These are phyloP conservation scores for Coelogynopora nodosa DNA, from an alignment of 2,888 invertebrate species.

Conservation along the genomic window DNA sequence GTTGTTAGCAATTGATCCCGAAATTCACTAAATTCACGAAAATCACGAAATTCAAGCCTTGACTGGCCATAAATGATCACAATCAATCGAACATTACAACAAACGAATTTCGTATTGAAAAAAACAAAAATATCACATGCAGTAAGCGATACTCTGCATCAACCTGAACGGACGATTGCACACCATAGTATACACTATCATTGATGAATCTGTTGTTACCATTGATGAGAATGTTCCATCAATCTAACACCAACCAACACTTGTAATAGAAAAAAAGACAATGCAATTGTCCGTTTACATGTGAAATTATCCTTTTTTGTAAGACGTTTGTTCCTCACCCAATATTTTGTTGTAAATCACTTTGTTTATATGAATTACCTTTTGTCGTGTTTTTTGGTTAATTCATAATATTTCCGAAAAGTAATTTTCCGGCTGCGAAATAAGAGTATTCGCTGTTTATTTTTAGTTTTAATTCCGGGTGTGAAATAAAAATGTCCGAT, in stretches of 20 bases:
- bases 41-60: too few relatives aligned
- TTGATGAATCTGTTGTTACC: too few relatives aligned
- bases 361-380: too few relatives aligned
- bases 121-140: too few relatives aligned
- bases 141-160: too few relatives aligned
- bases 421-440: not conserved
- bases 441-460: not conserved
- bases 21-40: too few relatives aligned
- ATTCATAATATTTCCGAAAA: not conserved
- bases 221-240: not conserved
- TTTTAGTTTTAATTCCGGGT: not conserved
- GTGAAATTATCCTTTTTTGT: not conserved
- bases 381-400: not conserved
- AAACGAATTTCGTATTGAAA: too few relatives aligned
- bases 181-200: too few relatives aligned
- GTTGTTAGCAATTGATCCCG: too few relatives aligned
- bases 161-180: too few relatives aligned
- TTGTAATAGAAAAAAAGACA: not conserved
- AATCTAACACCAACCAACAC: not conserved
- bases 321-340: not conserved
- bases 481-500: not conserved
- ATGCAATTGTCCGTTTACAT: not conserved
- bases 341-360: not conserved
- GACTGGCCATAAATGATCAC: too few relatives aligned
- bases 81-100: too few relatives aligned